Percentiles rank a stretch among this genome's conserved stretches.
Conservation (phyloP, 2,113 vertebrate genomes). For the Lonchura striata region DNA sequence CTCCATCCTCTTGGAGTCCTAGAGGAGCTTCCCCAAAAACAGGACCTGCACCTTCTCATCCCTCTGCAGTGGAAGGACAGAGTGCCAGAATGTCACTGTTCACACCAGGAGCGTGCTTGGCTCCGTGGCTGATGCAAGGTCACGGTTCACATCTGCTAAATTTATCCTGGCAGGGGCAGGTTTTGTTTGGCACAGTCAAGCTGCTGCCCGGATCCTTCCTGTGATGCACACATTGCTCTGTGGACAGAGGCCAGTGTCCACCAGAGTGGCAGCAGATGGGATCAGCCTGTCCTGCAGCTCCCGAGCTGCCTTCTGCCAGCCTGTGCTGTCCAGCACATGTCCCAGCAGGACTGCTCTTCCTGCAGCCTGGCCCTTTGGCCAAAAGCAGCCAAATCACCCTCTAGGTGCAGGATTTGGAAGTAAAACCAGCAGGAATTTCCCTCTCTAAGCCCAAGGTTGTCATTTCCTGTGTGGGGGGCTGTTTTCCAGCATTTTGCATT, state of each 20-base stretch:
- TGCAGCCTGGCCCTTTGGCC: neutral
- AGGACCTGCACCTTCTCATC: neutral
- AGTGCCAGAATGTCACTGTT: neutral
- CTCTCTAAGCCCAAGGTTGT: neutral
- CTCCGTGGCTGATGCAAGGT: rapidly evolving
- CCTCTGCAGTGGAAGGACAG: neutral
- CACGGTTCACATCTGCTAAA: neutral
- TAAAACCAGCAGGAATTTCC: neutral
- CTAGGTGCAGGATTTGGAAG: neutral
- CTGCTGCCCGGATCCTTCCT: neutral
- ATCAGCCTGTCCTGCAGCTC: neutral
- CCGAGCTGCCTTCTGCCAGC: neutral
- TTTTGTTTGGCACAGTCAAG: neutral
- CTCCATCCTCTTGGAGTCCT: neutral
- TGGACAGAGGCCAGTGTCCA: neutral
- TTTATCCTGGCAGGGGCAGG: neutral
- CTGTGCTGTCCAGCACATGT: neutral
- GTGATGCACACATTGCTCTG: neutral
- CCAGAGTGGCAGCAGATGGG: neutral
- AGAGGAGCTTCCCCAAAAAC: neutral
- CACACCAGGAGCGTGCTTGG: neutral
- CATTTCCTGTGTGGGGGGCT: neutral
- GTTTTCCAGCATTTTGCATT: neutral
- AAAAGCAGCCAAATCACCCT: neutral
- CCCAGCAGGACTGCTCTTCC: neutral